Evolutionary conservation across 2,888 invertebrate genomes (phyloP), one percentile per base, ranked within the genome.

Genomic region (Cancer borealis): DNA sequence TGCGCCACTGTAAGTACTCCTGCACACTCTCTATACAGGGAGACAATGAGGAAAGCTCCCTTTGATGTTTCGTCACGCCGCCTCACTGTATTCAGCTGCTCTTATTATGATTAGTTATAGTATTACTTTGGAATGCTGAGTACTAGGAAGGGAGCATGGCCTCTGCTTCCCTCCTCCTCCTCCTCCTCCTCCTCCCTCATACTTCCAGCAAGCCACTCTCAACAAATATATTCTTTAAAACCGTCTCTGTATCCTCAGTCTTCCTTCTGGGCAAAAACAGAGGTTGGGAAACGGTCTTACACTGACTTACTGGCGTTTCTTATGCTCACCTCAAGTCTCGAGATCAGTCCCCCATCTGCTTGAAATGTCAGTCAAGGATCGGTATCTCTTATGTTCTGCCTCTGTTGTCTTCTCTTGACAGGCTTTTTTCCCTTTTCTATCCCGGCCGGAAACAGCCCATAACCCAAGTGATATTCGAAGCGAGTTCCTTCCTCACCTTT

Each of bases 31-130:
- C 30, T 79, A 10, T 30, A 26, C 26, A 14, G 30, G 79, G 79
- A 30, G 79, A 79, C 79, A 79, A 79, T 79, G 79, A 79, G 79
- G 79, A 30, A 30, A 79, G 79, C 79, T 10, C 30, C 79, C 79
- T 79, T 79, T 79, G 79, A 79, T 79, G 79, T 79, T 79, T 79
- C 79, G 79, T 79, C 79, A 79, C 79, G 79, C 30, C 30, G 30
- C 79, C 79, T 79, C 79, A 21, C 12, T 79, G 30, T 79, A 79
- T 79, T 79, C 79, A 79, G 79, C 8, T 30, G 79, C 79, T 79
- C 30, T 30, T 79, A 79, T 79, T 79, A 79, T 30, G 30, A 79
- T 79, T 26, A 79, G 79, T 79, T 79, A 79, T 79, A 30, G 79
- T 79, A 79, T 79, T 79, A 79, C 30, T 30, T 79, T 79, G 30